These are phyloP conservation scores for Diplolepis rosae DNA, from an alignment of 2,888 invertebrate genomes.

Conservation along the genomic window DNA sequence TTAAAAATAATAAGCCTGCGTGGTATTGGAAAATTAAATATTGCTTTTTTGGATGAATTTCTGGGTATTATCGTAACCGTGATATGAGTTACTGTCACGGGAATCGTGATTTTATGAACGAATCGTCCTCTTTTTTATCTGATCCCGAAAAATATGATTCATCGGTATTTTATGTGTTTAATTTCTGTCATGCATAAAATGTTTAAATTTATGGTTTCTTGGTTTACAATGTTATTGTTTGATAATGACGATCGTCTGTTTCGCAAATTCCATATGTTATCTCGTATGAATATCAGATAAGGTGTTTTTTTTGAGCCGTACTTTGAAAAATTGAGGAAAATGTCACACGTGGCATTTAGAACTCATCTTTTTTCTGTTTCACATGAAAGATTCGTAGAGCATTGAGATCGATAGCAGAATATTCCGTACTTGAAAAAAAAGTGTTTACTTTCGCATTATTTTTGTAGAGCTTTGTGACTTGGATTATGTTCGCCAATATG, in stretches of 20 bases:
- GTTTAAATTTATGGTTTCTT: not conserved
- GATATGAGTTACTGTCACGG: not conserved
- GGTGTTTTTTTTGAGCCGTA: not conserved
- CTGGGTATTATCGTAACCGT: not conserved
- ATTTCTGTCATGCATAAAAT: not conserved
- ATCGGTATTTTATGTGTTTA: not conserved
- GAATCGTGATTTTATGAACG: not conserved
- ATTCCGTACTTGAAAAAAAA: not conserved
- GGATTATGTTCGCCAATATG: slow-evolving; percentile 33
- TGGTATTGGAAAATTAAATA: not conserved
- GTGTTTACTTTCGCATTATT: slow-evolving; percentile 54
- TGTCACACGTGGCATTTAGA: not conserved
- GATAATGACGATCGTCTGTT: not conserved
- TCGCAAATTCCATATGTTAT: not conserved
- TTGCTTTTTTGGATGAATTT: not conserved
- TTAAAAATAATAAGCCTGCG: too few relatives aligned
- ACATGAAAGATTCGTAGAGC: not conserved
- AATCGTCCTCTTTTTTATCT: not conserved
- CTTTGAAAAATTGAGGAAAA: not conserved
- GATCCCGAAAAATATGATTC: not conserved
- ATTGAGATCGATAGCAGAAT: not conserved
- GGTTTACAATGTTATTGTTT: not conserved
- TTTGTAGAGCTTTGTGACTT: slow-evolving; percentile 46
- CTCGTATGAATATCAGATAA: not conserved
- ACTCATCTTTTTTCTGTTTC: not conserved